These are phyloP conservation scores for Panulirus ornatus DNA, from an alignment of 1,140 invertebrate genomes.

Conservation along the genomic window DNA sequence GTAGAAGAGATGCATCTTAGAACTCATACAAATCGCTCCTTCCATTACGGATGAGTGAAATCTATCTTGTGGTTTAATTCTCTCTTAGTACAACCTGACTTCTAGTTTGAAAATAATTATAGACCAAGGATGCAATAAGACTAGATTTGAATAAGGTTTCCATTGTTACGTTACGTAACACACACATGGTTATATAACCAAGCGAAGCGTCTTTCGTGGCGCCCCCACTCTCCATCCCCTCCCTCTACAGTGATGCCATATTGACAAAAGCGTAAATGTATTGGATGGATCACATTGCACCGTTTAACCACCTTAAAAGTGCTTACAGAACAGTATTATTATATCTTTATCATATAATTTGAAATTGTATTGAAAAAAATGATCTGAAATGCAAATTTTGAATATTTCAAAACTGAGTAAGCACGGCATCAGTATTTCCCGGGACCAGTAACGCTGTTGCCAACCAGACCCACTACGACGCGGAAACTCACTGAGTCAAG, in stretches of 20 bases:
- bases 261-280: background rate
- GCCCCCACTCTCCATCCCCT: background rate
- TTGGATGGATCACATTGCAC: background rate
- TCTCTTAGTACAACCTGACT: too few species aligned
- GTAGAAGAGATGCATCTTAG: too few species aligned
- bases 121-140: too few species aligned
- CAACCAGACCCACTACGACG: conserved; percentile 26
- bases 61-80: too few species aligned
- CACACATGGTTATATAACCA: conserved; percentile 13
- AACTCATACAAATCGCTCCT: too few species aligned
- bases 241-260: background rate
- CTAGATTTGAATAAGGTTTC: too few species aligned
- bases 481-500: background rate
- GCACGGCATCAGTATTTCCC: background rate
- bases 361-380: too few species aligned
- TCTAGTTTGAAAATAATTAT: too few species aligned
- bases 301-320: background rate
- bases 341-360: background rate
- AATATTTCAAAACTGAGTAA: background rate
- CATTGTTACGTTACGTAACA: background rate
- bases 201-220: background rate
- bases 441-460: conserved; percentile 7
- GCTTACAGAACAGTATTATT: background rate
- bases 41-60: too few species aligned
- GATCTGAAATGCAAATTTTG: background rate